Evolutionary conservation across 2,888 invertebrate species (phyloP), one percentile per base, ranked within the genome.

Genomic region (Molanna angustata): DNA sequence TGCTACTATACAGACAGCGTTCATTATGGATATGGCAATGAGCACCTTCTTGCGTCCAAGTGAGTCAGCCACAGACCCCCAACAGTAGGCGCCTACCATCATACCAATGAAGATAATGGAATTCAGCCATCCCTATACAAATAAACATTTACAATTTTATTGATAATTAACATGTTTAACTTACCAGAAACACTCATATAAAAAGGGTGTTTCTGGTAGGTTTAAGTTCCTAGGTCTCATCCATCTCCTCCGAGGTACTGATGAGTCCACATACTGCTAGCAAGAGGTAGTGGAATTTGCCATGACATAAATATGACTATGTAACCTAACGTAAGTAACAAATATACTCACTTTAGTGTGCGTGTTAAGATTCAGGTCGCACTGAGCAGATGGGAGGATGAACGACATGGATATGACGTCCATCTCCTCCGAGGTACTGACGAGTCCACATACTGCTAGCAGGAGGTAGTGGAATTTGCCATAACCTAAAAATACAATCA

Each of bases 381-480:
- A 94, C 74, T 93, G 89, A 61, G 94, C 94, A 64, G 92, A 90
- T 40, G 94, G 94, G 59, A 94, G 78, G 72, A 94, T 90, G 81
- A 94, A 94, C 62, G 94, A 94, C 86, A 94, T 91, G 64, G 90
- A 91, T 67, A 94, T 90, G 77, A 94, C 92, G 78, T 94, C 94
- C 86, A 94, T 92, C 80, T 94, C 93, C 81, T 94, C 94, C 72
- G 92, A 92, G 62, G 91, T 91, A 78, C 90, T 90, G 73, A 94
- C 93, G 76, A 94, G 89, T 64, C 94, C 94, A 78, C 94, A 94
- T 71, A 94, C 87, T 69, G 88, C 85, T 79, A 94, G 78, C 69
- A 94, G 80, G 66, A 90, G 79, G 74, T 90, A 90, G 74, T 94
- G 94, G 74, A 94, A 94, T 73, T 88, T 84, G 66, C 90, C 90